Base-by-base conservation (phyloP, 2,113 vertebrate species). In the Leucosticte australis region DNA sequence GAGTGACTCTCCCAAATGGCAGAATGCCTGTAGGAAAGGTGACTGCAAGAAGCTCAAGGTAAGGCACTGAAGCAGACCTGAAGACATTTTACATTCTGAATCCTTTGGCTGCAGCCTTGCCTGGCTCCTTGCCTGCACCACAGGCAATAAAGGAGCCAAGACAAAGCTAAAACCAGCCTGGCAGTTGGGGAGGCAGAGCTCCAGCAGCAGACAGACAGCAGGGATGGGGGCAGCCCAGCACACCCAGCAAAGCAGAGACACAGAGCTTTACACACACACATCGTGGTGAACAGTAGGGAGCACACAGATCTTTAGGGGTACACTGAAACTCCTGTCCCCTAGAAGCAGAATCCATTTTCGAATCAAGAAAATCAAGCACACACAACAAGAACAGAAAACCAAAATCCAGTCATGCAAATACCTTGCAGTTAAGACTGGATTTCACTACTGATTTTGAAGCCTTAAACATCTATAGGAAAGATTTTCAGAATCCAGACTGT, bases 241-340 rank as follows among this genome's bases (percentile, higher is more conserved):
- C 20, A 76, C 82, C 57, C 1, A 81, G 31, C 2, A 0, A 60
- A 65, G 22, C 17, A 42, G 4, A 71, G 35, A 60, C 74, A 70
- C 2, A 2, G 22, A 65, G 44, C 22, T 94, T 80, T 39, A 73
- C 46, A 77, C 28, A 37, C 41, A 24, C 15, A 56, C 26, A 14
- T 14, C 18, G 4, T 2, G 3, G 28, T 8, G 33, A 59, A 17
- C 55, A 53, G 21, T 2, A 24, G 1, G 0, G 1, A 74, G 13
- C 13, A 27, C 11, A 10, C 6, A 15, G 26, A 18, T 46, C 37
- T 81, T 28, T 30, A 57, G 7, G 7, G 12, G 20, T 50, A 23
- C 28, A 9, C 6, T 7, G 2, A 6, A 71, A 56, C 15, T 55
- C 42, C 19, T 7, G 10, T 27, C 30, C 41, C 26, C 26, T 56